Percentiles rank a stretch among this genome's conserved stretches.
These are phyloP conservation scores for Eufriesea mexicana DNA, from an alignment of 1,140 invertebrate genomes.

Conservation along the genomic window DNA sequence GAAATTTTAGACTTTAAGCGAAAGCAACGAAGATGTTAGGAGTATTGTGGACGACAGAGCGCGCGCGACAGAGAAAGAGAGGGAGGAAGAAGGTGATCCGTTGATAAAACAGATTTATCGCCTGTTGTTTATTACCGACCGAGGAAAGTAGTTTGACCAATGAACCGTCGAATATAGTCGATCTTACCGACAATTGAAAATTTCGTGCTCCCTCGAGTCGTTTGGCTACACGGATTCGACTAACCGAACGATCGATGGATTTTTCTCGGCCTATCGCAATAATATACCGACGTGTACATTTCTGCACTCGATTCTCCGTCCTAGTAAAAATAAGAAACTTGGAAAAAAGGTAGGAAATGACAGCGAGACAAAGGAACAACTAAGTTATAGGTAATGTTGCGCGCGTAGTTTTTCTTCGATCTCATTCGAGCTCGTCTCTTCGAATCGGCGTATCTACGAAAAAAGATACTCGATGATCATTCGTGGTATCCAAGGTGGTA, in stretches of 20 bases:
- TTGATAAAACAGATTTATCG: not conserved
- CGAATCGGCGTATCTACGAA: not conserved
- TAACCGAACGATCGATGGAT: too few species aligned
- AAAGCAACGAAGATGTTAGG: too few species aligned
- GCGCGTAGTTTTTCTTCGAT: not conserved
- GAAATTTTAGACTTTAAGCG: too few species aligned
- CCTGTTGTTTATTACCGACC: conserved; percentile 1
- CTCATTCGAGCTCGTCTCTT: not conserved
- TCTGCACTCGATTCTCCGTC: too few species aligned
- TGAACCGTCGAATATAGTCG: not conserved
- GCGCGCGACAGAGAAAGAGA: too few species aligned
- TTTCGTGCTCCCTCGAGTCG: too few species aligned
- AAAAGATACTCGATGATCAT: not conserved
- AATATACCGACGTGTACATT: not conserved
- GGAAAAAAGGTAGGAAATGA: not conserved
- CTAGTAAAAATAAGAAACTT: not conserved
- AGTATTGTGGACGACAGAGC: not conserved
- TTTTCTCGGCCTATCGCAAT: not conserved
- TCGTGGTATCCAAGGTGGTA: not conserved
- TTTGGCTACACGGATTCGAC: not conserved
- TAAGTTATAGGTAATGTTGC: not conserved
- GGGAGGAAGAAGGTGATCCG: not conserved
- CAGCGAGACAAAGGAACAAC: too few species aligned
- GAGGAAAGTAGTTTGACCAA: not conserved
- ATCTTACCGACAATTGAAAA: not conserved